Base-by-base conservation (phyloP, 2,113 vertebrate genomes). In the Hyaena hyaena region DNA sequence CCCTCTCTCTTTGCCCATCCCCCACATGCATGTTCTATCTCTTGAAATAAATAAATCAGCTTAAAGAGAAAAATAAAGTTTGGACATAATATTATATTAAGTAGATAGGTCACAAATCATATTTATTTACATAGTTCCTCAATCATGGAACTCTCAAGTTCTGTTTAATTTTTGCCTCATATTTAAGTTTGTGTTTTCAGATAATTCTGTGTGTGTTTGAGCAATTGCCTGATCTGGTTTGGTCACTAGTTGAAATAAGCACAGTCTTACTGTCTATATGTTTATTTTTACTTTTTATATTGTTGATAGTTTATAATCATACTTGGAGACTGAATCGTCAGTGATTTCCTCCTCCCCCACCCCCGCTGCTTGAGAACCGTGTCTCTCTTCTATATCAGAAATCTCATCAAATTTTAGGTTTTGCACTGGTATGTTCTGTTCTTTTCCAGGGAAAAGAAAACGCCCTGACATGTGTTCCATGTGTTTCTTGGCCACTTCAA, bases 201-300 rank as follows among this genome's bases (percentile, higher is more conserved):
- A 58, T 87, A 71, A 76, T 31, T 81, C 7, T 43, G 43, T 90
- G 39, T 50, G 31, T 39, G 1, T 63, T 0, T 61, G 9, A 88
- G 53, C 53, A 21, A 80, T 73, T 86, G 53, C 53, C 15, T 92
- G 33, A 73, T 89, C 2, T 92, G n/a, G 53, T 31, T 84, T 80
- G 61, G 26, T 53, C 50, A 74, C 63, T n/a, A 16, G 28, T 35
- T 92, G 35, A 86, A 86, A 87, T 84, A 93, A 88, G 63, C 55
- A 21, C 7, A 65, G 8, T 69, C 48, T 82, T 86, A 50, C 4
- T 10, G 31, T 31, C 45, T 39, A 31, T 10, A 69, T 10, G 17
- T 90, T 68, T 81, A 16, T 28, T 95, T 80, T 81, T 71, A 53
- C n/a, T 95, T 88, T 87, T 92, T 50, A 11, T 33, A 80, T 79